These are phyloP conservation scores for Indri indri DNA, from an alignment of 2,113 vertebrate genomes.

Conservation along the genomic window DNA sequence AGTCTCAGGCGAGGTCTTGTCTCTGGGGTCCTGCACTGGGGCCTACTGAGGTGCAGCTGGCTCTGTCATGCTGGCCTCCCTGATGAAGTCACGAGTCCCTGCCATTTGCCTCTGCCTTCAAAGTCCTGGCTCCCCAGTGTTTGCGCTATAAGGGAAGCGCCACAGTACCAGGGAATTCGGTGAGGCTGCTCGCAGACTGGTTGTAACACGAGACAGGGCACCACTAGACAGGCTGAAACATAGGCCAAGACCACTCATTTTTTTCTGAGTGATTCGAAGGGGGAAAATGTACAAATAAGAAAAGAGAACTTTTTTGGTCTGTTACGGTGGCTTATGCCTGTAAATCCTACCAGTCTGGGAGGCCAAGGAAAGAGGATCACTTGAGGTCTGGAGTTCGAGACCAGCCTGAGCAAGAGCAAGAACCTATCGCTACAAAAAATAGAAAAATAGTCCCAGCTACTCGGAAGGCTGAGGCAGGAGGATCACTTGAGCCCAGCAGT, in stretches of 20 bases:
- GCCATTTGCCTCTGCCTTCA: not conserved
- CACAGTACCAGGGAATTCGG: not conserved
- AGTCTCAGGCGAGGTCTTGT: not conserved
- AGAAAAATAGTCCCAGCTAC: too few relatives aligned
- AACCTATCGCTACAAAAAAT: too few relatives aligned
- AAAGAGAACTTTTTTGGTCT: not conserved
- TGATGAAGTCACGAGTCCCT: too few relatives aligned
- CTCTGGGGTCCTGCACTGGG: not conserved
- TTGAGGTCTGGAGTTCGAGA: too few relatives aligned
- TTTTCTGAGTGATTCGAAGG: not conserved
- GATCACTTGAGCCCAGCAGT: too few relatives aligned
- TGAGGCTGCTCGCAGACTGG: not conserved
- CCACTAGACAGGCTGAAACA: not conserved
- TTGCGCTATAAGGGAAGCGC: not conserved
- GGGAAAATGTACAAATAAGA: not conserved
- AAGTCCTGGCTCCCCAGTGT: not conserved
- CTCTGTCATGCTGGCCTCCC: not conserved
- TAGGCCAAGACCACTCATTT: not conserved
- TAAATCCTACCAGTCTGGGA: too few relatives aligned
- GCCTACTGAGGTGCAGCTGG: not conserved
- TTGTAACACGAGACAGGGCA: not conserved
- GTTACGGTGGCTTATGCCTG: too few relatives aligned
- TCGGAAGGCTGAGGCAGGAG: too few relatives aligned
- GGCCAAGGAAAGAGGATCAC: too few relatives aligned
- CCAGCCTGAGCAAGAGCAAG: too few relatives aligned